A percentile compares a stretch with the other conserved stretches of the same genome.
These are phyloP conservation scores for Crotophaga sulcirostris DNA, from an alignment of 2,113 vertebrate species.

Conservation along the genomic window DNA sequence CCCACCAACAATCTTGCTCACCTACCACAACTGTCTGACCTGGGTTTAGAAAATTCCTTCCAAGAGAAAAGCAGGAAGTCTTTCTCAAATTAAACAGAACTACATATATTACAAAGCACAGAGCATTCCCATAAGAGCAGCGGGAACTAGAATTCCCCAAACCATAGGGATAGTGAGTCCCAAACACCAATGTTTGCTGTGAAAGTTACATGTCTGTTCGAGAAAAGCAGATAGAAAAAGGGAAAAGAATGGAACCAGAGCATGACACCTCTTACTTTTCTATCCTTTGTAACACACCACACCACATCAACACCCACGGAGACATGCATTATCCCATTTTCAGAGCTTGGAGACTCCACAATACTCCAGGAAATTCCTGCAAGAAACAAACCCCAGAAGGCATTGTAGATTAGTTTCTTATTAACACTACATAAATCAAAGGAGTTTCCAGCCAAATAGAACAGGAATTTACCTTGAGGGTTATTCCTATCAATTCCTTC, in stretches of 20 bases:
- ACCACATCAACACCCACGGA: constrained; percentile 89
- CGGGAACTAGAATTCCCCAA: background rate
- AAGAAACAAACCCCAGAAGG: background rate
- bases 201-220: background rate
- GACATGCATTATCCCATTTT: constrained; percentile 86
- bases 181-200: background rate
- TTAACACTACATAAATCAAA: background rate
- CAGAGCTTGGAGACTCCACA: constrained; percentile 89
- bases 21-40: background rate
- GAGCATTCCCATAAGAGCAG: background rate
- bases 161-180: background rate
- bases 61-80: background rate
- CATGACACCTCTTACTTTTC: constrained; percentile 81
- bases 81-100: background rate
- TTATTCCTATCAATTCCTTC: constrained; percentile 90
- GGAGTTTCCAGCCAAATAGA: background rate
- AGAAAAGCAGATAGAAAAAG: background rate
- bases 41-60: background rate
- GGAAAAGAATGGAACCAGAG: background rate
- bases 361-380: constrained; percentile 84
- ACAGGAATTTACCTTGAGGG: constrained; percentile 81
- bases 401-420: background rate
- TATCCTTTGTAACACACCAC: constrained; percentile 95
- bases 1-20: background rate
- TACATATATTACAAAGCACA: background rate